A percentile compares a stretch with the other conserved stretches of the same genome.
Conservation (phyloP, 2,888 invertebrate species). For the Mythimna loreyi region DNA sequence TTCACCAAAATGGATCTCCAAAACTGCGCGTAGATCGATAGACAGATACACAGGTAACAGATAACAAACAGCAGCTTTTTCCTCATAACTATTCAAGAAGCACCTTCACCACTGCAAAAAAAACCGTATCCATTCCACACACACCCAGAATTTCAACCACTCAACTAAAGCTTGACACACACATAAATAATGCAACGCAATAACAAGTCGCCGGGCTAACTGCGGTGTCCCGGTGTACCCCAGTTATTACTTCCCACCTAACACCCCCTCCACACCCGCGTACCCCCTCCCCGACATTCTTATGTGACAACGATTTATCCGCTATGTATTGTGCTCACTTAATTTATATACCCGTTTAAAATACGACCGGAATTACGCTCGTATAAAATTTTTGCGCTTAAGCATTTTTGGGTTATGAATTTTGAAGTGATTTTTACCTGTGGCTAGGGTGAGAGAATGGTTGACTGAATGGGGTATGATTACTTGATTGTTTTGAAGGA, state of each 20-base stretch:
- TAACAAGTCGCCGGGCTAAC: conserved; percentile 84
- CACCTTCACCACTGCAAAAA: conserved; percentile 12
- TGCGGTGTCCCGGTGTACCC: conserved; percentile 86
- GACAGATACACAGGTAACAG: background rate
- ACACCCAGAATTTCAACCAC: conserved; percentile 40
- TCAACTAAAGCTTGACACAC: conserved; percentile 76
- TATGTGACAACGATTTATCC: conserved; percentile 90
- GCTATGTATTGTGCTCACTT: conserved; percentile 86
- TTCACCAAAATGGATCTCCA: too few relatives aligned
- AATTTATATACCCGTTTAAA: conserved; percentile 86
- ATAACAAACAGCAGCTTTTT: background rate
- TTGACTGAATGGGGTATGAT: conserved; percentile 5
- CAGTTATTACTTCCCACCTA: conserved; percentile 83
- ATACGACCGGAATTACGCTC: conserved; percentile 81
- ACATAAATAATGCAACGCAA: conserved; percentile 88
- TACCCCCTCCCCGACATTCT: conserved; percentile 85
- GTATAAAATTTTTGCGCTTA: conserved; percentile 73
- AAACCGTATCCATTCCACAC: conserved; percentile 16
- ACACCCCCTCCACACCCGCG: conserved; percentile 69
- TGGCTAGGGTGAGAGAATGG: background rate
- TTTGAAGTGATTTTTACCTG: conserved; percentile 44
- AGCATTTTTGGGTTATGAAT: conserved; percentile 52
- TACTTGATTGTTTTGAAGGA: conserved; percentile 5
- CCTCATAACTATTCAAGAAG: conserved; percentile 10
- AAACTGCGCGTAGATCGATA: too few relatives aligned